A percentile compares a stretch with the other conserved stretches of the same genome.
These are phyloP conservation scores for Cheilosia scutellata DNA, from an alignment of 2,888 invertebrate genomes.

Conservation along the genomic window DNA sequence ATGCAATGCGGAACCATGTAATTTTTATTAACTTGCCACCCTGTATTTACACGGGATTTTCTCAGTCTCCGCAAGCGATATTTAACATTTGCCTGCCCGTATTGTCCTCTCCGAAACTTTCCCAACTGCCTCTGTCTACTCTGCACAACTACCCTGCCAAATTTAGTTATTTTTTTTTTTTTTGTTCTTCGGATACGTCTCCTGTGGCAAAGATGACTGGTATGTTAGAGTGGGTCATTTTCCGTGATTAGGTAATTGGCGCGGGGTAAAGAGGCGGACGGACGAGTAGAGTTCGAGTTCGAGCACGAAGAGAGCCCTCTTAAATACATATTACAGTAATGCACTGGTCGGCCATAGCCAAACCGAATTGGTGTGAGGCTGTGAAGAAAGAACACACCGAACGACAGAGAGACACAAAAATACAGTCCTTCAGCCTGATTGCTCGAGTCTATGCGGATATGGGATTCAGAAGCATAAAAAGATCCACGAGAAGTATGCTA, in stretches of 20 bases:
- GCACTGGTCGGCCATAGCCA: slow-evolving; percentile 70
- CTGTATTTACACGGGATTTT: slow-evolving; percentile 21
- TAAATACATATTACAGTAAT: slow-evolving; percentile 73
- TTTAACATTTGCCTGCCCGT: slow-evolving; percentile 49
- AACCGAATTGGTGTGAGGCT: slow-evolving; percentile 56
- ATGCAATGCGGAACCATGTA: neutral
- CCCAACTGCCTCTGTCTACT: slow-evolving; percentile 24
- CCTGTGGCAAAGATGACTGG: slow-evolving; percentile 51
- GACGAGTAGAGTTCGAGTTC: neutral
- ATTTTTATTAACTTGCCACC: slow-evolving; percentile 30
- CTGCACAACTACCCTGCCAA: slow-evolving; percentile 1
- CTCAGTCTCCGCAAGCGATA: slow-evolving; percentile 47
- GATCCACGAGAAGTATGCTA: slow-evolving; percentile 8
- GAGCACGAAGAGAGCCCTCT: slow-evolving; percentile 50
- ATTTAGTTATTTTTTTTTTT: slow-evolving; percentile 21
- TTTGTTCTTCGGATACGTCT: slow-evolving; percentile 53
- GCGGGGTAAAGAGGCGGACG: slow-evolving; percentile 39
- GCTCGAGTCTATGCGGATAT: slow-evolving; percentile 52
- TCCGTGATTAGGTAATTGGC: slow-evolving; percentile 70
- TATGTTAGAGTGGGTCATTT: slow-evolving; percentile 59
- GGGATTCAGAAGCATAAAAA: slow-evolving; percentile 53
- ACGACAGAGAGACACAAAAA: slow-evolving; percentile 24
- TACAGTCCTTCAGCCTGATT: slow-evolving; percentile 59
- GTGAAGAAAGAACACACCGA: slow-evolving; percentile 45
- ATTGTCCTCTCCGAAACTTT: slow-evolving; percentile 33